Evolutionary conservation across 2,888 invertebrate genomes (phyloP), one percentile per base, ranked within the genome.

Genomic region (Parnassius smintheus): DNA sequence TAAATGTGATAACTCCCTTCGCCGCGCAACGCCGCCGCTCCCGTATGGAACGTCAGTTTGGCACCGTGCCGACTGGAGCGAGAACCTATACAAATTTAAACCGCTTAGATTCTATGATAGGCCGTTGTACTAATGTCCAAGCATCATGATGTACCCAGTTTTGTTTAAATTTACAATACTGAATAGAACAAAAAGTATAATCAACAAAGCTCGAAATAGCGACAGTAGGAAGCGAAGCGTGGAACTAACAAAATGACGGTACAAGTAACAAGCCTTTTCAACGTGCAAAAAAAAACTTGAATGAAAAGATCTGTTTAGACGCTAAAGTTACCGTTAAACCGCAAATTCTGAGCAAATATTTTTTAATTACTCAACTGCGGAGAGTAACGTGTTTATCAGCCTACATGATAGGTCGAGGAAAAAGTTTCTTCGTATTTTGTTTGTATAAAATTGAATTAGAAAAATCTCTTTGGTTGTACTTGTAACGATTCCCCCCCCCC

Each of bases 31-130:
- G 18, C 9, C 2, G 22, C 8, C 8, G 44, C 44, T 22, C 44
- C 25, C n/a, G 49, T 41, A 49, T 41, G 44, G 35, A 56, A 46
- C 48, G 51, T 45, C 22, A 18, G n/a, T 10, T 52, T 57, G 62
- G 62, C 62, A 46, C 9, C 4, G 12, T 12, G 57, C 62, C 62
- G 57, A 62, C 57, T 62, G 57, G 57, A 62, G 57, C 62, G 62
- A n/a, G 13, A 12, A 56, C 41, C 25, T 59, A 25, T 62, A 53
- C 62, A 50, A 62, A 62, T 58, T 62, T 62, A 54, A 62, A 62
- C 56, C 48, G 48, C 54, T 48, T 58, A 54, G 62, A 62, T 53
- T 48, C 53, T 62, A 42, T 18, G 62, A 62, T 62, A 57, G 54
- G 53, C 57, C 35, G 52, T 49, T n/a, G 22, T 54, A 8, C 50